phyloP scores from a whole-genome alignment of 2,888 invertebrate species.

The Cheilosia urbana region DNA sequence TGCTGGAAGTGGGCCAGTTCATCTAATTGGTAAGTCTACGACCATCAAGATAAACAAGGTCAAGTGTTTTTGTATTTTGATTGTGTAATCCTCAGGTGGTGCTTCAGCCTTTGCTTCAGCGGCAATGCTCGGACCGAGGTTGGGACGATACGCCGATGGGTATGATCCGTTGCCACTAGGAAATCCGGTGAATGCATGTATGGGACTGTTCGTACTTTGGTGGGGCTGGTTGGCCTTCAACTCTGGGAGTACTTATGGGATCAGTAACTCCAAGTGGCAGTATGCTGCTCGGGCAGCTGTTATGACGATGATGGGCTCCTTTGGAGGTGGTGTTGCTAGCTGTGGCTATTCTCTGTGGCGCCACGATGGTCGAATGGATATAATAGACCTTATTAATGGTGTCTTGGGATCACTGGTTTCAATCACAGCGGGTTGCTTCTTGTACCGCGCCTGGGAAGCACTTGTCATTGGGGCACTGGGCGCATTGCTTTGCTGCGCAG shows the following conservation, averaged over 20 bases:
- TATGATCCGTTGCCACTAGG: conserved; percentile 91
- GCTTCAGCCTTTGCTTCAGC: conserved; percentile 93
- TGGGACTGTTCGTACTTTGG: conserved; percentile 97
- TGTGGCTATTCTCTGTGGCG: conserved; percentile 87
- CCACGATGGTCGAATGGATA: conserved; percentile 90
- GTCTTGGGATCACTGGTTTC: conserved; percentile 94
- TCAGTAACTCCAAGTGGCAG: conserved; percentile 93
- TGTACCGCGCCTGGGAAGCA: conserved; percentile 94
- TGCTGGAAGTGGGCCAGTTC: conserved; percentile 96
- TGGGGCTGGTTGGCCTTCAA: conserved; percentile 99
- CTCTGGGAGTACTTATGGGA: conserved; percentile 94
- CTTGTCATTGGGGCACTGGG: conserved; percentile 92
- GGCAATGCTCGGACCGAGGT: conserved; percentile 93
- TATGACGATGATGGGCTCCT: conserved; percentile 95
- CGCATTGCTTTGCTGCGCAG: conserved; percentile 88
- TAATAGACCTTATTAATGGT: conserved; percentile 94
- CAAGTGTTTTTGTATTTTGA: conserved; percentile 8
- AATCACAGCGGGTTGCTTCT: conserved; percentile 94
- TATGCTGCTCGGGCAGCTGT: conserved; percentile 95
- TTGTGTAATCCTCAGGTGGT: conserved; percentile 84
- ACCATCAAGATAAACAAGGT: neutral
- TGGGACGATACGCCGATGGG: conserved; percentile 93
- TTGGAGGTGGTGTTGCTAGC: conserved; percentile 91
- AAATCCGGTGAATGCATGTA: conserved; percentile 94
- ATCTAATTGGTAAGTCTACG: conserved; percentile 88